phyloP scores from a whole-genome alignment of 2,888 invertebrate genomes.

The Sinohyriopsis cumingii region DNA sequence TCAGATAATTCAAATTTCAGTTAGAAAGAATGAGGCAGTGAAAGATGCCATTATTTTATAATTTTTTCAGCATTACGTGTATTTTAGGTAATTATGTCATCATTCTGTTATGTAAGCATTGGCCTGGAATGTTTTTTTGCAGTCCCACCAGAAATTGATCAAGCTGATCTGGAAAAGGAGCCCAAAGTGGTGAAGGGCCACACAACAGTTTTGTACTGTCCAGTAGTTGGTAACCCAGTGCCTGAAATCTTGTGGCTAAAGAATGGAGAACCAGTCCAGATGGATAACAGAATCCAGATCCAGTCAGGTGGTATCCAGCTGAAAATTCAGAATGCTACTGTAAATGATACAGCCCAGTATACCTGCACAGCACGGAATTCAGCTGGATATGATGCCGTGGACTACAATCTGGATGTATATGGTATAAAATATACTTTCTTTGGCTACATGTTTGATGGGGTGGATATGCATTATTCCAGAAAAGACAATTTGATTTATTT shows the following conservation, averaged over 20 bases:
- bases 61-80: no score
- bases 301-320: conserved; percentile 54
- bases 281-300: conserved; percentile 35
- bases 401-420: conserved; percentile 61
- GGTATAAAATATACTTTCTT: conserved; percentile 39
- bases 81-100: no score
- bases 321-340: conserved; percentile 48
- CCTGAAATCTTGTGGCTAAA: conserved; percentile 67
- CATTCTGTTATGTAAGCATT: no score
- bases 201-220: conserved; percentile 60
- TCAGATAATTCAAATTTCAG: no score
- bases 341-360: conserved; percentile 65
- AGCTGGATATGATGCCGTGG: conserved; percentile 69
- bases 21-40: no score
- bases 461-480: no score
- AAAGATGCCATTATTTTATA: no score
- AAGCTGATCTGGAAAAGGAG: conserved; percentile 57
- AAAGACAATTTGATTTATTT: no score
- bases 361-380: conserved; percentile 73
- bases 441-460: not conserved
- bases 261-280: conserved; percentile 42
- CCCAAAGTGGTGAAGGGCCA: conserved; percentile 70
- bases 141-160: conserved; percentile 73
- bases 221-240: conserved; percentile 60
- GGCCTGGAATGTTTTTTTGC: conserved; percentile 14